A percentile compares a stretch with the other conserved stretches of the same genome.
These are phyloP conservation scores for Scaptomyza graminum DNA, from an alignment of 1,140 invertebrate genomes.

Conservation along the genomic window DNA sequence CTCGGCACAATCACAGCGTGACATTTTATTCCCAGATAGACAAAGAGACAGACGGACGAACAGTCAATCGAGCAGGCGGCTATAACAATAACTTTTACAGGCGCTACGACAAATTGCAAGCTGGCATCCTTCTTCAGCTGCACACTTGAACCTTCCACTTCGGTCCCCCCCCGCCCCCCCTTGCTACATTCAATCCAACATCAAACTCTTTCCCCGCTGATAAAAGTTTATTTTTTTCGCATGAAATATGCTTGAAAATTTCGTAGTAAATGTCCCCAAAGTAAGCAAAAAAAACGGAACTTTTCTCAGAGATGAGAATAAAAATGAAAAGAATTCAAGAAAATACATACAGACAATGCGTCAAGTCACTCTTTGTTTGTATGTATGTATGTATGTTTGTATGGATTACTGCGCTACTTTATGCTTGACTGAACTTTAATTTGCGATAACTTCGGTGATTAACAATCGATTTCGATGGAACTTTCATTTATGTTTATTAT, in stretches of 20 bases:
- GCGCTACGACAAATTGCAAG: slow-evolving; percentile 57
- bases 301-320: no score
- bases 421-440: no score
- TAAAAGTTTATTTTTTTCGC: slow-evolving; percentile 31
- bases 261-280: slow-evolving; percentile 36
- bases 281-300: slow-evolving; percentile 5
- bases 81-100: slow-evolving; percentile 50
- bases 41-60: slow-evolving; percentile 17
- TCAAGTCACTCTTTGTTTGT: no score
- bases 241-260: slow-evolving; percentile 51
- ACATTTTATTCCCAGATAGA: slow-evolving; percentile 49
- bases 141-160: neutral
- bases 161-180: no score
- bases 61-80: slow-evolving; percentile 53
- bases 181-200: neutral
- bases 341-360: no score
- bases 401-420: no score
- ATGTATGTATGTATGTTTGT: no score
- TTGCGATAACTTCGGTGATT: no score
- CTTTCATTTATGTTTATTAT: no score
- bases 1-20: slow-evolving; percentile 71
- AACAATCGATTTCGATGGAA: no score
- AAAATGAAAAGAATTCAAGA: no score
- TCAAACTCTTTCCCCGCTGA: no score
- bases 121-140: slow-evolving; percentile 24